These are phyloP conservation scores for Helicoverpa assulta DNA, from an alignment of 2,888 invertebrate genomes.

Conservation along the genomic window DNA sequence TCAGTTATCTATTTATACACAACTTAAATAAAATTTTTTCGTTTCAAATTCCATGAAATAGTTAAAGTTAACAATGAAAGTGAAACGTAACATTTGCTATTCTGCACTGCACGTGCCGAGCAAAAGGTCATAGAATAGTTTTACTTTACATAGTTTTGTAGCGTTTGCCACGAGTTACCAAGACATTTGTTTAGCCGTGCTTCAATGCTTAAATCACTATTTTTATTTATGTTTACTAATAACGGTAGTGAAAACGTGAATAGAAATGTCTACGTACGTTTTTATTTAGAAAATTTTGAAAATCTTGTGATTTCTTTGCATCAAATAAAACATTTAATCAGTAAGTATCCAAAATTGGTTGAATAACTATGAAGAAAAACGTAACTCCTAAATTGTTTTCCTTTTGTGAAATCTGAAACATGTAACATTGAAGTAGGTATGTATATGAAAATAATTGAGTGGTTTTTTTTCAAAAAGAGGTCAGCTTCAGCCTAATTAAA, in stretches of 20 bases:
- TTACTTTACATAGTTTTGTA: background rate
- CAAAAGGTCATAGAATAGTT: background rate
- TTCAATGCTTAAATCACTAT: background rate
- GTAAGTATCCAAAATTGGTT: too few relatives aligned
- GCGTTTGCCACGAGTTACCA: background rate
- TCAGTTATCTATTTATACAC: too few relatives aligned
- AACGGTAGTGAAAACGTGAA: background rate
- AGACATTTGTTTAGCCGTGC: background rate
- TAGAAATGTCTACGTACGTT: too few relatives aligned
- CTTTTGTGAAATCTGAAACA: too few relatives aligned
- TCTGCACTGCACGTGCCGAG: background rate
- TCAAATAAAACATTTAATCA: too few relatives aligned
- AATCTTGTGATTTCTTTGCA: too few relatives aligned
- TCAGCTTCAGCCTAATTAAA: background rate
- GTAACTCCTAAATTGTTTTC: too few relatives aligned
- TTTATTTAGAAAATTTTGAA: too few relatives aligned
- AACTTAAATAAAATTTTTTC: background rate
- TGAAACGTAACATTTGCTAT: background rate
- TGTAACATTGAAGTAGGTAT: too few relatives aligned
- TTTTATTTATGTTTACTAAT: background rate
- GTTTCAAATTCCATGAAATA: background rate
- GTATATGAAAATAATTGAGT: too few relatives aligned
- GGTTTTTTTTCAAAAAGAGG: background rate
- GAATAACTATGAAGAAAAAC: too few relatives aligned
- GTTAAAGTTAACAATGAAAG: background rate